Conservation (phyloP, 2,888 invertebrate species). For the Gerris lacustris region DNA sequence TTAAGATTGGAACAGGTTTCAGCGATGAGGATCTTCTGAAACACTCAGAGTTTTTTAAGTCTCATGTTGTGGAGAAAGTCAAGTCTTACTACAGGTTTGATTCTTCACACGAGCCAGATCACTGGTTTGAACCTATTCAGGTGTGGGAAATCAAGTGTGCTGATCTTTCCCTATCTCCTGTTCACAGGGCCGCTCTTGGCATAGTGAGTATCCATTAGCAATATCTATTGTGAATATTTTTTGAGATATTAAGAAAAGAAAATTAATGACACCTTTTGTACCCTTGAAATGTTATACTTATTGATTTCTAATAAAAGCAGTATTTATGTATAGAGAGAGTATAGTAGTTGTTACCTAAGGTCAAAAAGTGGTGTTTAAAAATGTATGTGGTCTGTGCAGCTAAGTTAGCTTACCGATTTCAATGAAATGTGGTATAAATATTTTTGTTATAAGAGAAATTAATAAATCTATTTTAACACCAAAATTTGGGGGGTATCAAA, state of each 20-base stretch:
- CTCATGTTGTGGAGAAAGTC: slow-evolving; percentile 59
- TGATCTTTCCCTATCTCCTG: slow-evolving; percentile 90
- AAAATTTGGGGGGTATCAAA: no score
- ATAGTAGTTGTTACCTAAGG: no score
- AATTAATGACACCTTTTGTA: no score
- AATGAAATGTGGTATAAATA: no score
- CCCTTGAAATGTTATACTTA: no score
- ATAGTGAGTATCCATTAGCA: slow-evolving; percentile 45
- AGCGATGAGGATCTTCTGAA: slow-evolving; percentile 73
- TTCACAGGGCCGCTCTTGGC: slow-evolving; percentile 77
- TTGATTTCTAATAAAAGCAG: no score
- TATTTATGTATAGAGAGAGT: no score
- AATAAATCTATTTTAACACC: no score
- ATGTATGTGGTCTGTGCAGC: no score
- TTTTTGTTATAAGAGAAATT: no score
- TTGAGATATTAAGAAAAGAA: not conserved
- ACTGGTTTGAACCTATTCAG: slow-evolving; percentile 73
- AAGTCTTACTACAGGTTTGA: slow-evolving; percentile 75
- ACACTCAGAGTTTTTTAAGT: slow-evolving; percentile 62
- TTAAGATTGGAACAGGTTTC: slow-evolving; percentile 82
- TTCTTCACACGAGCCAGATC: slow-evolving; percentile 60
- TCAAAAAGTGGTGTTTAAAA: no score
- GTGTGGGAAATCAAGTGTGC: slow-evolving; percentile 98
- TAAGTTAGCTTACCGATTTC: no score
- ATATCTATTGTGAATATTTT: slow-evolving; percentile 1